Evolutionary conservation across 2,888 invertebrate species (phyloP), one percentile per base, ranked within the genome.

Genomic region (Catocala sponsa): DNA sequence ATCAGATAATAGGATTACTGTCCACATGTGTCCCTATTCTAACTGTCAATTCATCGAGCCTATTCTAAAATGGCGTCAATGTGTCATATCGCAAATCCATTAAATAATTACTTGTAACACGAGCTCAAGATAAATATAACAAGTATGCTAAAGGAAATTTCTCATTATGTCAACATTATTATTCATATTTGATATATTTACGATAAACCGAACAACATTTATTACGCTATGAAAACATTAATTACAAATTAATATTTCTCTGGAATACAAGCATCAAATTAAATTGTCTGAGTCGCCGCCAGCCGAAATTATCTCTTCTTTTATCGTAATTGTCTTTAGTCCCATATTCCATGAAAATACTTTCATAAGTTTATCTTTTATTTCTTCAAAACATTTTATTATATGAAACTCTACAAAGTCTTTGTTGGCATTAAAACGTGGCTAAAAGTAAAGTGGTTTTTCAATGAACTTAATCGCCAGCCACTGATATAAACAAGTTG

Each of bases 91-190:
- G 48, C 58, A 59, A 64, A 71, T 58, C 54, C 32, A 56, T 47
- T 72, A 61, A 65, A 65, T 74, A 65, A 74, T 76, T 72, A 64
- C 69, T 74, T 64, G 65, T 63, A 77, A 72, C 67, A 74, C 49
- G 65, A 69, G 65, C 55, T 15, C 15, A 32, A 49, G 13, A 66
- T 56, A 61, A 67, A 59, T 48, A 57, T 63, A 69, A 72, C 65
- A 76, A 54, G 63, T 64, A 66, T 41, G 55, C 64, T 74, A 78
- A 74, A 74, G 77, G 68, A 72, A 69, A 79, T 59, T 74, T 55
- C 60, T 72, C 68, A 73, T 73, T 65, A 70, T 58, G 12, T 12
- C 63, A 65, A 70, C 65, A 65, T 65, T 57, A 72, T 55, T 49
- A 62, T 72, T 49, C 55, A 60, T 72, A 72, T 62, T 56, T 59